phyloP scores from a whole-genome alignment of 2,888 invertebrate genomes.

The Liposcelis brunnea region DNA sequence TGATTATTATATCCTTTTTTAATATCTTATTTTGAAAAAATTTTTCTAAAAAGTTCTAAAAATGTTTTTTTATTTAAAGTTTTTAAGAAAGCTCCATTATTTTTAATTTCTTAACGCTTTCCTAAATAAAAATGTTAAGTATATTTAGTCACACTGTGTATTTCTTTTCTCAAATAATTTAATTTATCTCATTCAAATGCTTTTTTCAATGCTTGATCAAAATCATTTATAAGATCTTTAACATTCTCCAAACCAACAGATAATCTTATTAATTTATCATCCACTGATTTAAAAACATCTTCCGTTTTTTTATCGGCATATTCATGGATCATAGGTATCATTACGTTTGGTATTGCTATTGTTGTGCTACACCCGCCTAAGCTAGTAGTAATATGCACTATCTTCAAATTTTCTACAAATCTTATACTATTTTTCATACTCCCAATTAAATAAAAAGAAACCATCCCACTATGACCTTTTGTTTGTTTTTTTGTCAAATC shows the following conservation, averaged over 20 bases:
- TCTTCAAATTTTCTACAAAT: constrained; percentile 41
- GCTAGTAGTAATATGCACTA: background rate
- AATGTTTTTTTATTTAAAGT: no score
- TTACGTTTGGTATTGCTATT: background rate
- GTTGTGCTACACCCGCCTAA: background rate
- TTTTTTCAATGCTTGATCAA: constrained; percentile 59
- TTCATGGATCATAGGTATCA: background rate
- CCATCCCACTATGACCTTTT: constrained; percentile 78
- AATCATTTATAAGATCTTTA: constrained; percentile 68
- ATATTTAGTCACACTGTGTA: no score
- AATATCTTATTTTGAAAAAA: no score
- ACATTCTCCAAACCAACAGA: constrained; percentile 82
- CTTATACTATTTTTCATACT: constrained; percentile 49
- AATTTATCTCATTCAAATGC: constrained; percentile 13
- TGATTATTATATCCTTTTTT: no score
- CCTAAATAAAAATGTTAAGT: no score
- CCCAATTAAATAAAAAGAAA: constrained; percentile 75
- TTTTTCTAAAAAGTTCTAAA: no score
- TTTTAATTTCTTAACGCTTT: no score
- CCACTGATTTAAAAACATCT: no score
- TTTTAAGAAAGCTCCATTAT: no score
- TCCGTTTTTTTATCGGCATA: no score
- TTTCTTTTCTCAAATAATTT: no score
- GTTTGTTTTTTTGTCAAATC: constrained; percentile 61
- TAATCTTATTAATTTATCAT: constrained; percentile 62